Evolutionary conservation across 2,797 vertebrate genomes (phyloP), one percentile per base, ranked within the genome.

Genomic region (Manis pentadactyla): DNA sequence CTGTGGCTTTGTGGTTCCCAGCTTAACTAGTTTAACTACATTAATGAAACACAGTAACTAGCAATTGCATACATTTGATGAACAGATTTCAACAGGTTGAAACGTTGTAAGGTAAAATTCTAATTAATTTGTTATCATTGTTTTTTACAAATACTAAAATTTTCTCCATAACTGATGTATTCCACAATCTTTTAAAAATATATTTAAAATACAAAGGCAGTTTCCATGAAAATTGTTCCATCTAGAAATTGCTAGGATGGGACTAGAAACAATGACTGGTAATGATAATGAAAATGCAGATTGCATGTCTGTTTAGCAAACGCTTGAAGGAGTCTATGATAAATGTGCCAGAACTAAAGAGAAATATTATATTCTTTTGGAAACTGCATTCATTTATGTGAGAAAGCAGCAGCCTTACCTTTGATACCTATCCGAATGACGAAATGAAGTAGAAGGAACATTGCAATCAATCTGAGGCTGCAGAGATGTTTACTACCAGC

Each of bases 391-490:
- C 13, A 6, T 37, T 83, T 34, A 59, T 46, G 53, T 15, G 34
- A 96, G 96, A 96, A 96, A 96, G 34, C 68, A 92, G 42, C 0
- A 10, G 27, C 29, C 94, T 98, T 97, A 97, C 95, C 92, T 83
- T 97, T 96, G 29, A 90, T 90, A 96, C 96, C 87, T 51, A 97
- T 85, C 8, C 97, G 69, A 91, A 95, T 2, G 87, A 96, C 12
- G 93, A 97, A 71, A 84, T 61, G 57, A 73, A 98, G 79, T 75
- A 97, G 93, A 83, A 98, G 85, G 53, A 94, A 9, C 92, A 94
- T 89, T 86, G 90, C 87, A 69, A 53, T 81, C 17, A 87, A 42
- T 66, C 77, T 79, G 92, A 89, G 85, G 53, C 82, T 87, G 90
- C 31, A 68, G 77, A 78, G 84, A 85, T 42, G 86, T 57, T 93